phyloP scores from a whole-genome alignment of 2,797 vertebrate genomes.

The Sebastes nivosus region DNA sequence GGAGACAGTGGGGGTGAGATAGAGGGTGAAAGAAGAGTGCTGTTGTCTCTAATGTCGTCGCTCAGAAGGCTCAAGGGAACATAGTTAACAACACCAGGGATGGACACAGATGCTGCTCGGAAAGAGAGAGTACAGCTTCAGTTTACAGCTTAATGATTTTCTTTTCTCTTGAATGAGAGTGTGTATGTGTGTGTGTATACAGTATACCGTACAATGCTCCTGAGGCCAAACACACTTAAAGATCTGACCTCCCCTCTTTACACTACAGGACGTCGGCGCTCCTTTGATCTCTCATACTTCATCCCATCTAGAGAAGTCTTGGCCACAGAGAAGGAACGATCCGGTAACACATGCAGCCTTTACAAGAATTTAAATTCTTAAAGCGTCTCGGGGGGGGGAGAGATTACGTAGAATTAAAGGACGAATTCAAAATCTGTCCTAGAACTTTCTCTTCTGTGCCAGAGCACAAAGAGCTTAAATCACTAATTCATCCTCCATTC shows the following conservation, averaged over 20 bases:
- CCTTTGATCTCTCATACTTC: constrained; percentile 14
- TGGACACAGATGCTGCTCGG: constrained; percentile 35
- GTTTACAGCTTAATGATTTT: constrained; percentile 55
- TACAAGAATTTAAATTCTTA: constrained; percentile 32
- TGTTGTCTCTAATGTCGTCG: constrained; percentile 31
- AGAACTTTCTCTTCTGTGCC: constrained; percentile 20
- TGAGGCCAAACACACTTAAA: constrained; percentile 33
- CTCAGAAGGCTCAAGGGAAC: constrained; percentile 33
- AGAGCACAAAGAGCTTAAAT: constrained; percentile 9
- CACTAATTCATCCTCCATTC: not conserved
- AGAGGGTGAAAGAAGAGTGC: not conserved
- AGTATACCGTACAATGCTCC: not conserved
- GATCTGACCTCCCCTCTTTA: constrained; percentile 25
- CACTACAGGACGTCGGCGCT: not conserved
- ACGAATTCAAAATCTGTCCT: constrained; percentile 41
- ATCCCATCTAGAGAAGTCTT: not conserved
- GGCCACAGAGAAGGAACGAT: constrained; percentile 6
- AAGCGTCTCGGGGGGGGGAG: not conserved
- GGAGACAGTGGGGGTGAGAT: not conserved
- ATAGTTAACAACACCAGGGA: constrained; percentile 15
- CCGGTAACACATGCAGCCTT: not conserved
- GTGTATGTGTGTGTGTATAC: not conserved
- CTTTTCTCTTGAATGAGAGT: constrained; percentile 9
- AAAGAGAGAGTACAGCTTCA: constrained; percentile 31
- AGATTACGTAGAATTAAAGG: constrained; percentile 54